Percentiles rank a stretch among this genome's conserved stretches.
phyloP scores from a whole-genome alignment of 2,797 vertebrate genomes.

The Tauraco hartlaubi region DNA sequence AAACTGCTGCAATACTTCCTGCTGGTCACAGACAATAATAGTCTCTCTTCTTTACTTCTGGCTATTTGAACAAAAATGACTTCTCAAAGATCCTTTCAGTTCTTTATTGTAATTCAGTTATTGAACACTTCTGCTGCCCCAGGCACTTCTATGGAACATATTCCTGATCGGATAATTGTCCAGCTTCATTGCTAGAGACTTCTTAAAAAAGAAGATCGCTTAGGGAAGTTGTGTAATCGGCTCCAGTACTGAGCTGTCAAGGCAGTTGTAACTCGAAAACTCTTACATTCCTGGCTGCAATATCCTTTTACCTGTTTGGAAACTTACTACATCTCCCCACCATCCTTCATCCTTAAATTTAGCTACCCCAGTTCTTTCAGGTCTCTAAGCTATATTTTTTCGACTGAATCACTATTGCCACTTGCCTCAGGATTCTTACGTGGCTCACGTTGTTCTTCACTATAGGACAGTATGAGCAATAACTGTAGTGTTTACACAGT shows the following conservation, averaged over 20 bases:
- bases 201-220: not conserved
- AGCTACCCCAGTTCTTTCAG: not conserved
- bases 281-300: not conserved
- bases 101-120: not conserved
- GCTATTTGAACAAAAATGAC: not conserved
- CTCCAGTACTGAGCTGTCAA: not conserved
- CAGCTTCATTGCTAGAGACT: not conserved
- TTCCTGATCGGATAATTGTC: not conserved
- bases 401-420: not conserved
- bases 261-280: not conserved
- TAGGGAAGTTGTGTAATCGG: not conserved
- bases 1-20: constrained; percentile 10
- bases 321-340: not conserved
- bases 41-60: not conserved
- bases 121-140: not conserved
- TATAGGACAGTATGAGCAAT: not conserved
- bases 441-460: not conserved
- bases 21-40: not conserved
- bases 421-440: not conserved
- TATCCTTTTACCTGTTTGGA: not conserved
- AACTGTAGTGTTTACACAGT: not conserved
- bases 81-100: not conserved
- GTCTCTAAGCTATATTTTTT: not conserved
- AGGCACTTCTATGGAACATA: not conserved
- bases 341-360: not conserved